phyloP scores from a whole-genome alignment of 2,797 vertebrate species.

The Tragopan temminckii region DNA sequence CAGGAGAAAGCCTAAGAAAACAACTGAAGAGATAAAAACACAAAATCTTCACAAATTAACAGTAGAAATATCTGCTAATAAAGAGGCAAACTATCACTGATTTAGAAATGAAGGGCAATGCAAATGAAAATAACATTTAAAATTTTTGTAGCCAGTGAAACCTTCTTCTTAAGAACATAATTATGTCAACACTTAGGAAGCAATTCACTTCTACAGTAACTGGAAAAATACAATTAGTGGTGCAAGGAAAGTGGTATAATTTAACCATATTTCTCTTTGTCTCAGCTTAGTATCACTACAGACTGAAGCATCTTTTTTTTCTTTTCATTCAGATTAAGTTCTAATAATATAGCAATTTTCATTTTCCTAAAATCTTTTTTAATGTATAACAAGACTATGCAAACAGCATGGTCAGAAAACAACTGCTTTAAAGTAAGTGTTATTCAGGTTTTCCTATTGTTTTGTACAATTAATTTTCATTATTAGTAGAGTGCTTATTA shows the following conservation, averaged over 20 bases:
- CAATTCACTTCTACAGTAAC: conserved; percentile 46
- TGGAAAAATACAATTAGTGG: background rate
- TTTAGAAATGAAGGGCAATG: background rate
- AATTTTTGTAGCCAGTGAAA: conserved; percentile 37
- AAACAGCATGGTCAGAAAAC: background rate
- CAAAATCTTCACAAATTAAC: background rate
- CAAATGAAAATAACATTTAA: conserved; percentile 27
- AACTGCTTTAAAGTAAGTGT: background rate
- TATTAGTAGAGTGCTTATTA: background rate
- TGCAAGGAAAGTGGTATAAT: background rate
- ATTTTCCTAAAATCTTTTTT: background rate
- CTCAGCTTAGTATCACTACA: background rate
- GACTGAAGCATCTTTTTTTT: background rate
- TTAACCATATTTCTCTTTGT: conserved; percentile 13
- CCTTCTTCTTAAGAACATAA: conserved; percentile 18
- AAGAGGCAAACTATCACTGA: background rate
- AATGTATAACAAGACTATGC: rapidly evolving
- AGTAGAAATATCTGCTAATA: background rate
- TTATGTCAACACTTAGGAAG: conserved; percentile 19
- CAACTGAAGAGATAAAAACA: background rate
- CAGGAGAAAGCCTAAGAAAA: background rate
- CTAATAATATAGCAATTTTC: background rate
- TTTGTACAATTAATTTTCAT: background rate
- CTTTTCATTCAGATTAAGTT: background rate
- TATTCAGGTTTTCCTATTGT: background rate